Evolutionary conservation across 2,113 vertebrate genomes (phyloP), one percentile per base, ranked within the genome.

Genomic region (Seriola aureovittata): DNA sequence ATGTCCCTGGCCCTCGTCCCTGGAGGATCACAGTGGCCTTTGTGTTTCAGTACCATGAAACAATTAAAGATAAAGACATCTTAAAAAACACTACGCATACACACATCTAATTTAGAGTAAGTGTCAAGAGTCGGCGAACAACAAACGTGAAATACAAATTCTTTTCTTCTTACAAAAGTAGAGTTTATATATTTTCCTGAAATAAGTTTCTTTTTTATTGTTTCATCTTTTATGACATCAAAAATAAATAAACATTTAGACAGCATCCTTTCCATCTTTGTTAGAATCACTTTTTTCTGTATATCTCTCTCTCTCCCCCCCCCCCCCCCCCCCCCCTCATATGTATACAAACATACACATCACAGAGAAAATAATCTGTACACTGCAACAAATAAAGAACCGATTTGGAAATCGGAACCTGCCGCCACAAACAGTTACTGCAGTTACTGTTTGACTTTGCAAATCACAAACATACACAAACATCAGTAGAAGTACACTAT

Each of bases 231-330:
- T 89, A 85, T 77, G 75, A 93, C 81, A 93, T 90, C 81, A 95
- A 93, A 97, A 96, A 95, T 97, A 97, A 96, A 97, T 96, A 96
- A 95, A 96, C 5, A 95, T 95, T 96, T 96, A 90, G 89, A 93
- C 78, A 93, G 82, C 90, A 87, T 89, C 75, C 84, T 88, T 57
- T 94, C 83, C 82, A 92, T 90, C 88, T 58, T 48, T 52, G 92
- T 80, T 91, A 92, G 83, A 82, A 91, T 92, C 23, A 80, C 85
- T 93, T 94, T 91, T 80, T 3, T 55, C 48, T 94, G 92, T 89
- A 88, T 93, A 48, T 66, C 1, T n/a, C n/a, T n/a, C n/a, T n/a
- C n/a, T n/a, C n/a, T n/a, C 23, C 23, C 23, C 23, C 38, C 85
- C 73, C 55, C 7, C 1, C 23, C 23, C 23, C 23, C 38, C 85